A percentile compares a stretch with the other conserved stretches of the same genome.
Evolutionary conservation across 2,888 invertebrate species (phyloP).

Genomic region (Phengaris alcon): DNA sequence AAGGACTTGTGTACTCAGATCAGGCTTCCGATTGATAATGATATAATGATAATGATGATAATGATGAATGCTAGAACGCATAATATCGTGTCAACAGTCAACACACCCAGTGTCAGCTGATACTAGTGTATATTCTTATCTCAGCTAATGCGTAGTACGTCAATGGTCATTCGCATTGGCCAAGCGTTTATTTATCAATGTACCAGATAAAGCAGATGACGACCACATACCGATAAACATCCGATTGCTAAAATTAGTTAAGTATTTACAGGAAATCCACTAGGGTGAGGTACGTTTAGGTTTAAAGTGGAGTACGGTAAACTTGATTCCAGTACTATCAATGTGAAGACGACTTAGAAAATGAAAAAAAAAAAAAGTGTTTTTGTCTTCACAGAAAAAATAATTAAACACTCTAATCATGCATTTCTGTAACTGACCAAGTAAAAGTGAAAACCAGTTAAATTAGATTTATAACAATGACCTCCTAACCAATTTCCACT

Average conservation of each 20-base stretch:
- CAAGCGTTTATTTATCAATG: conserved; percentile 7
- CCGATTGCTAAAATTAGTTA: conserved; percentile 18
- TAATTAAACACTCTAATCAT: background rate
- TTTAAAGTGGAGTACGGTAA: background rate
- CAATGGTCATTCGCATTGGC: conserved; percentile 16
- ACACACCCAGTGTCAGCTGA: conserved; percentile 15
- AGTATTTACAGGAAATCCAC: conserved; percentile 16
- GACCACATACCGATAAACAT: background rate
- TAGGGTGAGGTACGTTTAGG: background rate
- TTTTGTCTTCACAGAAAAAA: no score
- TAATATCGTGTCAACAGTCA: background rate
- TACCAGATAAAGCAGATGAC: conserved; percentile 16
- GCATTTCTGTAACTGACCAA: background rate
- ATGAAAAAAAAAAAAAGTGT: no score
- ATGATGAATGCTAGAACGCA: background rate
- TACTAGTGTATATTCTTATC: background rate
- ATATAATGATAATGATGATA: background rate
- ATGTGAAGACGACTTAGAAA: background rate
- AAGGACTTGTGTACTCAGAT: background rate
- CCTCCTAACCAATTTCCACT: conserved; percentile 16
- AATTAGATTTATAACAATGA: conserved; percentile 17
- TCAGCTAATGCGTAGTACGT: conserved; percentile 18
- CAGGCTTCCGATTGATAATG: no score
- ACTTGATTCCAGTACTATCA: background rate
- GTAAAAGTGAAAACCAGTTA: conserved; percentile 14